Evolutionary conservation across 2,113 vertebrate species (phyloP).

Genomic region (Melanotaenia duboulayi): DNA sequence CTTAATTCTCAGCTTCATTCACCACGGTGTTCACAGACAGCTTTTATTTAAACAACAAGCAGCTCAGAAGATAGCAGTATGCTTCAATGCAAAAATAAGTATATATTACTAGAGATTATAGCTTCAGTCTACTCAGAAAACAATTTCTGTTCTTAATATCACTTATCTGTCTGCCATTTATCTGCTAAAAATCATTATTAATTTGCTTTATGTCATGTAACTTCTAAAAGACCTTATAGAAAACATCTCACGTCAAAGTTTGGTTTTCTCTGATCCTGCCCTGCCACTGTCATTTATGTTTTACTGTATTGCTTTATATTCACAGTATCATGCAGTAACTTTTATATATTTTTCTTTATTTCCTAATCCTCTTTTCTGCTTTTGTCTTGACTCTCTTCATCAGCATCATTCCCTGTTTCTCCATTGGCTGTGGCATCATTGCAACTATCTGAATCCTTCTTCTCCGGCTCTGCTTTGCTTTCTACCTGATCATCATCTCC

Average conservation of each 20-base stretch:
- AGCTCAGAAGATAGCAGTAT: neutral
- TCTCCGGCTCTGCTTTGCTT: slow-evolving; percentile 34
- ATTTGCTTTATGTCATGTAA: neutral
- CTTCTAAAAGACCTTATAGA: slow-evolving; percentile 12
- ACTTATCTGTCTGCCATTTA: neutral
- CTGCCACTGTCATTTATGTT: slow-evolving; percentile 2
- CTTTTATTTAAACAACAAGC: slow-evolving; percentile 21
- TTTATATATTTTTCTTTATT: neutral
- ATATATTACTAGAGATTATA: slow-evolving; percentile 21
- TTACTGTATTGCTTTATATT: neutral
- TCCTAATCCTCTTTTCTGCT: slow-evolving; percentile 11
- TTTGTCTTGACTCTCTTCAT: slow-evolving; percentile 9
- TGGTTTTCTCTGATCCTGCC: slow-evolving; percentile 3
- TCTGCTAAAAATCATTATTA: neutral
- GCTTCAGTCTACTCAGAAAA: slow-evolving; percentile 4
- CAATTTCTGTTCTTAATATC: neutral
- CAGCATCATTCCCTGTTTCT: slow-evolving; percentile 42
- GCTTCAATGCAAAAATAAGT: slow-evolving; percentile 18
- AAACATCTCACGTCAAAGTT: neutral
- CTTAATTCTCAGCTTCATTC: slow-evolving; percentile 3
- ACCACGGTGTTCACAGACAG: slow-evolving; percentile 22
- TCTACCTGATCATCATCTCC: slow-evolving; percentile 58
- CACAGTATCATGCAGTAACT: too few relatives aligned
- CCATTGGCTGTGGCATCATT: slow-evolving; percentile 30
- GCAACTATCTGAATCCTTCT: slow-evolving; percentile 18